These are phyloP conservation scores for Nothocercus julius DNA, from an alignment of 2,113 vertebrate species.

Conservation along the genomic window DNA sequence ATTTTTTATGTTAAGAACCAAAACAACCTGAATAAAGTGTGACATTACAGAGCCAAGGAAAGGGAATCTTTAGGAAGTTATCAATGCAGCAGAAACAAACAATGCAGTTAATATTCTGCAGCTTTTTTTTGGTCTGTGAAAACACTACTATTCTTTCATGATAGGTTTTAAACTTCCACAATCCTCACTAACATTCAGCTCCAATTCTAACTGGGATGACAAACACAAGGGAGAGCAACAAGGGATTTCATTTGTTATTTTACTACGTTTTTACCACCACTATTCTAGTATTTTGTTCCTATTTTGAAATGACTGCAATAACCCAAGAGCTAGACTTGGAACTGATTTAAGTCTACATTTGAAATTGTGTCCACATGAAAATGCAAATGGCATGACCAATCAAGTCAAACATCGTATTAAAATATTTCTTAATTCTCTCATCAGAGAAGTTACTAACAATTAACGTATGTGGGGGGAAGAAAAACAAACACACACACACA, in stretches of 20 bases:
- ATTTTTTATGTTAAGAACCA: constrained; percentile 69
- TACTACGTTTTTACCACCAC: background rate
- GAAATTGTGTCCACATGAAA: background rate
- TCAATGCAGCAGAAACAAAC: background rate
- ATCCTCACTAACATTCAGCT: background rate
- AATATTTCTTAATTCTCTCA: background rate
- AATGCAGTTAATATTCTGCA: background rate
- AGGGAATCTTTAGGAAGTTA: constrained; percentile 39
- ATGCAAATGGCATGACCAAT: background rate
- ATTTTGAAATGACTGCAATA: background rate
- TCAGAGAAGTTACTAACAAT: background rate
- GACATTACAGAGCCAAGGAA: constrained; percentile 30
- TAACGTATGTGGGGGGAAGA: background rate
- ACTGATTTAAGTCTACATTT: background rate
- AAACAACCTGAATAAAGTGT: constrained; percentile 61
- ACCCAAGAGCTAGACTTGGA: background rate
- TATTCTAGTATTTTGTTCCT: background rate
- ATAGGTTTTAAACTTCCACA: background rate
- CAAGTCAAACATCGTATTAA: background rate
- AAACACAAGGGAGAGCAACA: background rate
- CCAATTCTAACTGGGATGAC: background rate
- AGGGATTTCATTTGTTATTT: background rate
- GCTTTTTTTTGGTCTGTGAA: background rate
- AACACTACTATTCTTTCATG: background rate
- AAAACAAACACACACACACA: too few relatives aligned